These are phyloP conservation scores for Hybognathus amarus DNA, from an alignment of 2,797 vertebrate species.

Conservation along the genomic window DNA sequence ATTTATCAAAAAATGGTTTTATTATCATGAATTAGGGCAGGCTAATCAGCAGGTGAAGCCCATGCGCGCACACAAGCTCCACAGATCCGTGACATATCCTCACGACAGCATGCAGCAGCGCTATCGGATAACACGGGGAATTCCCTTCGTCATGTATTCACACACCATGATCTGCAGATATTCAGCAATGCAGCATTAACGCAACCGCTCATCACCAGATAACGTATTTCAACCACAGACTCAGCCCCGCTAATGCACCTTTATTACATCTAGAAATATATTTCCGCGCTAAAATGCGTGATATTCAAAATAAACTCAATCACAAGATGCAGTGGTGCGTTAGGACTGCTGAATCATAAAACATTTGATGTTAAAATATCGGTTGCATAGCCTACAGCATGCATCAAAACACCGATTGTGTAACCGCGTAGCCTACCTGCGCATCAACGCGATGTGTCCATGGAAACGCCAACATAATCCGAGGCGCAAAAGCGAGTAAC, in stretches of 20 bases:
- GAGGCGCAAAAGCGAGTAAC: constrained; percentile 6
- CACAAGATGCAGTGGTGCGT: neutral
- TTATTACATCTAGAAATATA: neutral
- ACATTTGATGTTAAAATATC: neutral
- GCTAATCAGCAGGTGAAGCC: constrained; percentile 11
- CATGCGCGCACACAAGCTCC: constrained; percentile 5
- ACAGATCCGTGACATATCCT: constrained; percentile 9
- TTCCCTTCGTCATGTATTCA: constrained; percentile 77
- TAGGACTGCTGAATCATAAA: constrained; percentile 32
- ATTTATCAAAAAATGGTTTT: neutral
- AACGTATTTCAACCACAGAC: neutral
- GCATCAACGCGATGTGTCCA: constrained; percentile 20
- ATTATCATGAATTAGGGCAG: neutral
- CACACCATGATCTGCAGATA: constrained; percentile 53
- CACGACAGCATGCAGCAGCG: constrained; percentile 63
- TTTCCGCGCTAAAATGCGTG: neutral
- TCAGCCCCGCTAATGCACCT: neutral
- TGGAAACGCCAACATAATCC: constrained; percentile 28
- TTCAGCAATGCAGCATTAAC: constrained; percentile 51
- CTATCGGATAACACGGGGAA: constrained; percentile 77
- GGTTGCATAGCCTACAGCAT: neutral
- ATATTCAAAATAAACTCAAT: neutral
- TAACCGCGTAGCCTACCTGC: constrained; percentile 54
- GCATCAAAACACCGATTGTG: constrained; percentile 34
- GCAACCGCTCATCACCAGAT: neutral